A percentile compares a stretch with the other conserved stretches of the same genome.
Conservation (phyloP, 2,797 vertebrate species). For the Lepilemur ruficaudatus region DNA sequence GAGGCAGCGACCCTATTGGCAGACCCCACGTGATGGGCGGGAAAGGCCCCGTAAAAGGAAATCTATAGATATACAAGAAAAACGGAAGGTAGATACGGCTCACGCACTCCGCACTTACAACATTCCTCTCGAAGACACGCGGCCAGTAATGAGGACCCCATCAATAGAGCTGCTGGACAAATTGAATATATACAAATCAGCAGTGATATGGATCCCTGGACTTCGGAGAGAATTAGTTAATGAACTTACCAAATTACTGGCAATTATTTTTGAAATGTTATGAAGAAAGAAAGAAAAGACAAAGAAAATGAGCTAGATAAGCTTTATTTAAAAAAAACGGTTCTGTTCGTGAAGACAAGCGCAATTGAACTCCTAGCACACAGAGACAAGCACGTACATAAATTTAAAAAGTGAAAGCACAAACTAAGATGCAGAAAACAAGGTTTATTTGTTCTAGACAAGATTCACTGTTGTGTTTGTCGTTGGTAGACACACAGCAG, state of each 20-base stretch:
- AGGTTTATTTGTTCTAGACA: neutral
- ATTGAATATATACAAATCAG: neutral
- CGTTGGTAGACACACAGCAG: neutral
- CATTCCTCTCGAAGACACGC: fast-evolving
- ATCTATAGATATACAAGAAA: neutral
- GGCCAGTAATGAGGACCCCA: neutral
- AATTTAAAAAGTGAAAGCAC: neutral
- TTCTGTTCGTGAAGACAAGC: neutral
- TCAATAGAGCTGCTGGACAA: constrained; percentile 37
- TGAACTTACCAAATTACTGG: constrained; percentile 57
- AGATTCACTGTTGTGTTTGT: neutral
- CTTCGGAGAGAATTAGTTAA: constrained; percentile 56
- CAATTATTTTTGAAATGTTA: constrained; percentile 59
- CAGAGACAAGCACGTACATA: neutral
- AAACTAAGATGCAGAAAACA: neutral
- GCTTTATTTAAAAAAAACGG: neutral
- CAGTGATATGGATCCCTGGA: neutral
- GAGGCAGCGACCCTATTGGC: neutral
- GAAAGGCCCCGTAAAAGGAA: neutral
- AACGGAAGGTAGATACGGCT: neutral
- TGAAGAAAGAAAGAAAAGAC: constrained; percentile 33
- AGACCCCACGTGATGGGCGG: neutral
- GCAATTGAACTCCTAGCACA: neutral
- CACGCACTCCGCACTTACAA: neutral
- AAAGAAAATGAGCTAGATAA: neutral